phyloP scores from a whole-genome alignment of 1,140 invertebrate species.

The Epicauta chinensis region DNA sequence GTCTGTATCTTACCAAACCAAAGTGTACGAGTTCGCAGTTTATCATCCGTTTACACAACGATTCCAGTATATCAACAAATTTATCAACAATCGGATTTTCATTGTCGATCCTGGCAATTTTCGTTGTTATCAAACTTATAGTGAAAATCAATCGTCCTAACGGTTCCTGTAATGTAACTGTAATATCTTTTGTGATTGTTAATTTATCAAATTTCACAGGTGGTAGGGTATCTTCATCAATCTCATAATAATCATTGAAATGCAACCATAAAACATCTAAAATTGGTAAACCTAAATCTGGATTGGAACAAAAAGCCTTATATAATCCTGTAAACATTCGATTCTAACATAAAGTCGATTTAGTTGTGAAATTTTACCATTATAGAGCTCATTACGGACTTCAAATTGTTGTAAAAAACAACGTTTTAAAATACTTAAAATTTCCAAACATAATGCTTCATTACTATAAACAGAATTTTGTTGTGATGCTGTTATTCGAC shows the following conservation, averaged over 20 bases:
- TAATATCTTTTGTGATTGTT: conserved; percentile 39
- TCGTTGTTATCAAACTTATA: conserved; percentile 32
- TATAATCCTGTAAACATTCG: conserved; percentile 41
- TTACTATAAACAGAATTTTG: conserved; percentile 38
- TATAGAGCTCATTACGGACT: conserved; percentile 51
- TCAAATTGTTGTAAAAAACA: conserved; percentile 53
- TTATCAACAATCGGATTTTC: conserved; percentile 25
- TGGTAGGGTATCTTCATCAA: conserved; percentile 40
- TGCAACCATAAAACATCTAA: conserved; percentile 47
- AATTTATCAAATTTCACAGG: conserved; percentile 47
- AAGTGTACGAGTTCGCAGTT: conserved; percentile 41
- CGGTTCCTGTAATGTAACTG: conserved; percentile 42
- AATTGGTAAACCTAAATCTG: conserved; percentile 43
- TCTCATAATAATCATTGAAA: conserved; percentile 45
- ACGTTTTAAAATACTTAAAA: conserved; percentile 52
- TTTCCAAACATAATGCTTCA: conserved; percentile 52
- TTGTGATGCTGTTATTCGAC: conserved; percentile 36
- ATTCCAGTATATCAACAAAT: conserved; percentile 28
- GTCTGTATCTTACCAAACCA: conserved; percentile 47
- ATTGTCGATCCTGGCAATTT: conserved; percentile 25
- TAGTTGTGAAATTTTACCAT: conserved; percentile 38
- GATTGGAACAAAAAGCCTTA: conserved; percentile 42
- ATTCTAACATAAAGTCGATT: neutral
- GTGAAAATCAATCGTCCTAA: conserved; percentile 36
- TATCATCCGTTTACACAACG: conserved; percentile 32